Evolutionary conservation across 1,140 invertebrate genomes (phyloP).

Genomic region (Ylistrum balloti): DNA sequence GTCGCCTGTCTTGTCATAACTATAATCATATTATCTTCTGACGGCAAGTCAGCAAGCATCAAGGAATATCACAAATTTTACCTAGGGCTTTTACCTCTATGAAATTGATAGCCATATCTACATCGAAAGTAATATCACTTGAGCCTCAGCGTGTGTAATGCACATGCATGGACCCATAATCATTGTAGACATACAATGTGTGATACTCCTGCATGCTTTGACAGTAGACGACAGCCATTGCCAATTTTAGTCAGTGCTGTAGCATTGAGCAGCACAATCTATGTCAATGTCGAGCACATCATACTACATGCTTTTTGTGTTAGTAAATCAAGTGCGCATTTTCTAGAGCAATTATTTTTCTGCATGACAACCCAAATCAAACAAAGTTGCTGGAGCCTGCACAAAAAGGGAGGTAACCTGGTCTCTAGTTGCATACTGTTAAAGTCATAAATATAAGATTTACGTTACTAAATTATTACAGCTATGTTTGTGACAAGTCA

Average conservation of each 20-base stretch:
- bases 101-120: slow-evolving; percentile 17
- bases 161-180: slow-evolving; percentile 25
- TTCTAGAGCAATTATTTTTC: slow-evolving; percentile 1
- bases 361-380: slow-evolving; percentile 23
- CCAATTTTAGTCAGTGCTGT: slow-evolving; percentile 11
- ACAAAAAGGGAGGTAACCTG: not conserved
- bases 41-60: not conserved
- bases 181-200: slow-evolving; percentile 33
- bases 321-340: not conserved
- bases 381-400: not conserved
- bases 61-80: slow-evolving; percentile 40
- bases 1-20: slow-evolving; percentile 37
- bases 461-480: too few species aligned
- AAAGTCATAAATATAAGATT: not conserved
- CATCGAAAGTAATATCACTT: slow-evolving; percentile 39
- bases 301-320: not conserved
- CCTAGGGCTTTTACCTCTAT: not conserved
- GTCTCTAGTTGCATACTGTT: not conserved
- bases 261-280: not conserved
- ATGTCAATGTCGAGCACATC: not conserved
- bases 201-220: slow-evolving; percentile 3
- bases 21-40: not conserved
- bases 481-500: too few species aligned
- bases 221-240: slow-evolving; percentile 21
- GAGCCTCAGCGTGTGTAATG: slow-evolving; percentile 5